phyloP scores from a whole-genome alignment of 1,140 invertebrate genomes.

The Belonocnema kinseyi region DNA sequence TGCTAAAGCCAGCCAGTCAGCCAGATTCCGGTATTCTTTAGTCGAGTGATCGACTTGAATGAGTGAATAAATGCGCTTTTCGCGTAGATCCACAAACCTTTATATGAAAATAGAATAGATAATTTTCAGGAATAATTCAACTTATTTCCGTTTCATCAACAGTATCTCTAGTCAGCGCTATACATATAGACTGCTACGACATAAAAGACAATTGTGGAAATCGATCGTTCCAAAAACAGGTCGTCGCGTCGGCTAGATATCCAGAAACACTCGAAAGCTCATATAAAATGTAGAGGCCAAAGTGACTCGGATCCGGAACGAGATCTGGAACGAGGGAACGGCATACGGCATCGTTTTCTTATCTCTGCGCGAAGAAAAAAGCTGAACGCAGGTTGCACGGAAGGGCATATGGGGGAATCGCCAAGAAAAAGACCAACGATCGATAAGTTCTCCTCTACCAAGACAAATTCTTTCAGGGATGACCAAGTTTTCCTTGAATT shows the following conservation, averaged over 20 bases:
- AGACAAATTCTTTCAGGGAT: constrained; percentile 56
- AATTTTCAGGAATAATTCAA: too few species aligned
- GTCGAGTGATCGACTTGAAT: not conserved
- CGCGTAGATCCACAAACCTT: not conserved
- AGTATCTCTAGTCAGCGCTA: too few species aligned
- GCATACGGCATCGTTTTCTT: not conserved
- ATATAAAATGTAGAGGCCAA: too few species aligned
- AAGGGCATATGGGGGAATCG: constrained; percentile 38
- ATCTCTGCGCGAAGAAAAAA: constrained; percentile 18
- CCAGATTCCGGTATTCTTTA: constrained; percentile 22
- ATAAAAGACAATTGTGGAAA: not conserved
- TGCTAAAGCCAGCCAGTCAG: constrained; percentile 15
- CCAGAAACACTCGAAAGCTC: too few species aligned
- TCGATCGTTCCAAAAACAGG: not conserved
- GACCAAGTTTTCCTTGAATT: constrained; percentile 40
- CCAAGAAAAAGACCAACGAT: constrained; percentile 41
- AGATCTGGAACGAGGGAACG: not conserved
- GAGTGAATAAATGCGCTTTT: constrained; percentile 31
- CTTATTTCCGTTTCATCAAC: too few species aligned
- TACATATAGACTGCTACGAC: not conserved
- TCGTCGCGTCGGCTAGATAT: not conserved
- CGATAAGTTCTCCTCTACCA: constrained; percentile 46
- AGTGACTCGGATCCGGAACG: not conserved
- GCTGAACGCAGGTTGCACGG: constrained; percentile 33
- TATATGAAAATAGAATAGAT: too few species aligned